Conservation (phyloP, 2,797 vertebrate genomes). For the Epinephelus coioides region DNA sequence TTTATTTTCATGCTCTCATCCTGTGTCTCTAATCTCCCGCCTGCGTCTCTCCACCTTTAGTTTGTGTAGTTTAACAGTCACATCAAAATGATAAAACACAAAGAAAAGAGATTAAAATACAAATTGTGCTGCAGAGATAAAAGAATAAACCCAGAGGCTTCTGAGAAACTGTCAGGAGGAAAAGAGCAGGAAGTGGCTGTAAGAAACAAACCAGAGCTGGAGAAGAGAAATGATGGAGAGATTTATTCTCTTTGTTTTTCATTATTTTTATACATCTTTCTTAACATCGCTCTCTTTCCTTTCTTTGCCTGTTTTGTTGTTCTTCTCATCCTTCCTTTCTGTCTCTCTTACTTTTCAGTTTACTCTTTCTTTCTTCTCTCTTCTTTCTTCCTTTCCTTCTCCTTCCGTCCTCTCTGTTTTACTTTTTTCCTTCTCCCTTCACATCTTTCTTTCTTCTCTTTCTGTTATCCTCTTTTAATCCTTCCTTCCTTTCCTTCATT, state of each 20-base stretch:
- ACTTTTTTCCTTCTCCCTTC: too few species aligned
- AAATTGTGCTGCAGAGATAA: conserved; percentile 40
- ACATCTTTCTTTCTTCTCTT: too few species aligned
- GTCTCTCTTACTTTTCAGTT: too few species aligned
- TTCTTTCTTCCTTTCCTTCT: too few species aligned
- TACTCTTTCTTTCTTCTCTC: too few species aligned
- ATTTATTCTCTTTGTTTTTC: not conserved
- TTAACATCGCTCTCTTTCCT: not conserved
- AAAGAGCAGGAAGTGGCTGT: conserved; percentile 28
- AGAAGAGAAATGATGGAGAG: conserved; percentile 7
- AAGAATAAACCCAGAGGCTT: conserved; percentile 18
- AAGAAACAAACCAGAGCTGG: conserved; percentile 15
- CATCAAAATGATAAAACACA: conserved; percentile 48
- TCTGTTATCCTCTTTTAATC: not conserved
- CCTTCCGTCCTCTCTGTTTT: too few species aligned
- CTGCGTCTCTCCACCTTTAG: conserved; percentile 2
- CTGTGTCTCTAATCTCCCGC: not conserved
- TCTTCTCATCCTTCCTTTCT: too few species aligned
- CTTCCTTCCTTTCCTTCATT: not conserved
- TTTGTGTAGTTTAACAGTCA: conserved; percentile 32
- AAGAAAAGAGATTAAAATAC: conserved; percentile 44
- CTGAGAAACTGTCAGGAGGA: conserved; percentile 15
- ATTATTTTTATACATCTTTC: not conserved
- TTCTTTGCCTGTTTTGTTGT: too few species aligned
- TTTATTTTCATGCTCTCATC: conserved; percentile 24